Percentiles rank a stretch among this genome's conserved stretches.
phyloP scores from a whole-genome alignment of 1,140 invertebrate genomes.

The Periplaneta americana region DNA sequence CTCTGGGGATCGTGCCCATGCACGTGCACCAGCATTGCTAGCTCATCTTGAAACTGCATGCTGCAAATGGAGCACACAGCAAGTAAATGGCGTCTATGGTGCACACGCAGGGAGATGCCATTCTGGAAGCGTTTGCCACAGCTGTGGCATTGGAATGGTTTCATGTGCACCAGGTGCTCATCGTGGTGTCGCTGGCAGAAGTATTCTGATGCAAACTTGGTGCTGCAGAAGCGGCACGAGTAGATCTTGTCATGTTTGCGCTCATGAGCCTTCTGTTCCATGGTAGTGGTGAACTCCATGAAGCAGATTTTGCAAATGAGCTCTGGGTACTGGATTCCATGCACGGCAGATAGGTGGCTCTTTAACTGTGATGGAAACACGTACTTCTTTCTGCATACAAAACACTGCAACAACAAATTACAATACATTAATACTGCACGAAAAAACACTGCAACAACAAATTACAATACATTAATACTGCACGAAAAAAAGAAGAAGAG shows the following conservation, averaged over 20 bases:
- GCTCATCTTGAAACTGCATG: not conserved
- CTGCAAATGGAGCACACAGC: slow-evolving; percentile 2
- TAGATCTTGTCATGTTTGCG: slow-evolving; percentile 12
- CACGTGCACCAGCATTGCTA: slow-evolving; percentile 8
- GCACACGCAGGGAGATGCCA: not conserved
- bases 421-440: not conserved
- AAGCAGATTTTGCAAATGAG: slow-evolving; percentile 15
- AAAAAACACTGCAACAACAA: slow-evolving; percentile 12
- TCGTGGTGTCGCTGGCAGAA: slow-evolving; percentile 4
- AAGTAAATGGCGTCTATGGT: not conserved
- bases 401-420: slow-evolving; percentile 8
- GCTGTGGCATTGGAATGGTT: slow-evolving; percentile 6
- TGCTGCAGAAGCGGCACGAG: slow-evolving; percentile 2
- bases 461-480: not conserved
- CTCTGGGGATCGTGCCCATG: slow-evolving; percentile 1
- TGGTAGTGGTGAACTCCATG: slow-evolving; percentile 12
- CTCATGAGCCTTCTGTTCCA: slow-evolving; percentile 16
- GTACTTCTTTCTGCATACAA: slow-evolving; percentile 14
- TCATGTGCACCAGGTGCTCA: slow-evolving; percentile 3
- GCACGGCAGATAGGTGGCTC: not conserved
- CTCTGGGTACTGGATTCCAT: slow-evolving; percentile 14
- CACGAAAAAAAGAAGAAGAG: too few relatives aligned
- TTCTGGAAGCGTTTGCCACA: slow-evolving; percentile 14
- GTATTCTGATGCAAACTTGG: slow-evolving; percentile 10
- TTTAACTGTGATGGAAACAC: not conserved